Conservation (phyloP, 92 coral and sea anemone genomes). For the Metridium senile region DNA sequence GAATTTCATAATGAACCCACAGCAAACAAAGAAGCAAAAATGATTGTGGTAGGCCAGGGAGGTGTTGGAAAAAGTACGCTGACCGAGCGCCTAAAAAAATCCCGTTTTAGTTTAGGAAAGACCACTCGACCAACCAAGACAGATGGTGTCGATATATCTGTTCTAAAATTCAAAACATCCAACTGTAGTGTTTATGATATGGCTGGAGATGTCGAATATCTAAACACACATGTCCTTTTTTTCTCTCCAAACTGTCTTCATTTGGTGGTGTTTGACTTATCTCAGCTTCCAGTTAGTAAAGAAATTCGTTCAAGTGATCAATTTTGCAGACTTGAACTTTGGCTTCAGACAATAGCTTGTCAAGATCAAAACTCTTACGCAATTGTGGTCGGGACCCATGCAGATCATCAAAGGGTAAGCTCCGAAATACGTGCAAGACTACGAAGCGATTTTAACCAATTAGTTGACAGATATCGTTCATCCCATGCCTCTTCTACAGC, state of each 20-base stretch:
- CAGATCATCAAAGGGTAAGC: constrained; percentile 15
- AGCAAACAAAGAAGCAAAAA: constrained; percentile 18
- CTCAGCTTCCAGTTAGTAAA: constrained; percentile 15
- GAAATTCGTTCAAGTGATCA: constrained; percentile 21
- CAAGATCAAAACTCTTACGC: constrained; percentile 9
- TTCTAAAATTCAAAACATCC: background rate
- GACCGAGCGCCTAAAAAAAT: constrained; percentile 13
- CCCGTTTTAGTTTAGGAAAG: background rate
- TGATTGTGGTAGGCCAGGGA: constrained; percentile 38
- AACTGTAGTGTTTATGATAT: constrained; percentile 24
- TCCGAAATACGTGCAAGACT: background rate
- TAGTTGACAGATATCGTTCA: constrained; percentile 15
- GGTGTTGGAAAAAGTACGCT: constrained; percentile 45
- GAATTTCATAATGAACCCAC: constrained; percentile 2
- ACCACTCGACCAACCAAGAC: constrained; percentile 20
- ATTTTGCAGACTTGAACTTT: constrained; percentile 33
- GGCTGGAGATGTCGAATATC: constrained; percentile 50
- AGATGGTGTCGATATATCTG: constrained; percentile 23
- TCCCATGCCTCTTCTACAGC: background rate
- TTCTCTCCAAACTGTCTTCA: constrained; percentile 19
- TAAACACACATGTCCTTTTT: constrained; percentile 37
- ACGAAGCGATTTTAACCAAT: background rate
- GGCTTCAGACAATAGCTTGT: constrained; percentile 35
- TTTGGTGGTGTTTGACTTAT: constrained; percentile 28
- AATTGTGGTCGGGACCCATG: constrained; percentile 38